These are phyloP conservation scores for Bergia puertoricense DNA, from an alignment of 92 coral and sea anemone genomes.

Conservation along the genomic window DNA sequence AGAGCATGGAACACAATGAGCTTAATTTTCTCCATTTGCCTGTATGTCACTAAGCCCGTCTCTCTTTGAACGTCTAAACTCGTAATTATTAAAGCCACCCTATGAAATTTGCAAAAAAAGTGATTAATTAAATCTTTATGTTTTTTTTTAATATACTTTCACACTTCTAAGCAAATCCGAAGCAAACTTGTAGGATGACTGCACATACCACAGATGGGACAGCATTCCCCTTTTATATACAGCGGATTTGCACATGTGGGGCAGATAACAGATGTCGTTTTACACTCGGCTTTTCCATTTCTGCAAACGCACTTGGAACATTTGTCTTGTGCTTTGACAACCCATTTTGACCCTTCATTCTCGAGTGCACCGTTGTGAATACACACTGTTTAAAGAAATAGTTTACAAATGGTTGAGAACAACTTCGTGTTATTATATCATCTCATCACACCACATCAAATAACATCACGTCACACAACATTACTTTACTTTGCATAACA, in stretches of 20 bases:
- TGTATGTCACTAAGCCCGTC: too few species aligned
- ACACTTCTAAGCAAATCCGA: background rate
- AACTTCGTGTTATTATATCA: background rate
- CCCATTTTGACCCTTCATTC: conserved; percentile 41
- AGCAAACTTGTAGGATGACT: background rate
- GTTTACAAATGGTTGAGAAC: background rate
- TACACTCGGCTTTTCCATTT: conserved; percentile 14
- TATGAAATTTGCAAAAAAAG: too few species aligned
- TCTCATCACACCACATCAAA: background rate
- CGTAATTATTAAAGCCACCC: too few species aligned
- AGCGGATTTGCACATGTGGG: conserved; percentile 16
- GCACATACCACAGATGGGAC: conserved; percentile 35
- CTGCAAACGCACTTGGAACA: conserved; percentile 25
- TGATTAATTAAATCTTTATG: too few species aligned
- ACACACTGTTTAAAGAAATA: conserved; percentile 4
- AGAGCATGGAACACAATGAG: too few species aligned
- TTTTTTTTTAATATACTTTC: background rate
- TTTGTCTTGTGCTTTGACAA: background rate
- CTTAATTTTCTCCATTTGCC: too few species aligned
- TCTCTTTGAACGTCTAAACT: too few species aligned
- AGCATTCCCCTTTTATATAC: conserved; percentile 31
- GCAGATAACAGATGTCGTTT: background rate
- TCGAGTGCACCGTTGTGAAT: conserved; percentile 35
- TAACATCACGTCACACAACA: too few species aligned
- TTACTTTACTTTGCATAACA: background rate